Conservation (phyloP, 2,888 invertebrate species). For the Cephus rjabovi region DNA sequence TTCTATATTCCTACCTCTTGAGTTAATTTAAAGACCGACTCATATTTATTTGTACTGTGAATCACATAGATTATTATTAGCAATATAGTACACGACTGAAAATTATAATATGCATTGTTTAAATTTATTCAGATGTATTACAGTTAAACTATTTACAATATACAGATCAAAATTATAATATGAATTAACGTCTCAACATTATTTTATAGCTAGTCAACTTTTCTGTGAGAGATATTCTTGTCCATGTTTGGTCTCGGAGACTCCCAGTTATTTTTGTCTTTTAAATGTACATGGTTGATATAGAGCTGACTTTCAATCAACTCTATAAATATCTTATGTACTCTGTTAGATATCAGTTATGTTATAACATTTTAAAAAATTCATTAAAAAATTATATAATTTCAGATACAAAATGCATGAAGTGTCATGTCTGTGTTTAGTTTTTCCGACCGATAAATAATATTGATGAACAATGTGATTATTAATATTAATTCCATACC, state of each 20-base stretch:
- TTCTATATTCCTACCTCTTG: not conserved
- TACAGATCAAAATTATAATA: not conserved
- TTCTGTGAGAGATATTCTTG: not conserved
- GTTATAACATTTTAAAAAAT: not conserved
- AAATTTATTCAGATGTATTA: not conserved
- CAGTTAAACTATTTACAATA: not conserved
- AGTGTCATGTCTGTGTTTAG: not conserved
- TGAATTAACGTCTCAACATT: not conserved
- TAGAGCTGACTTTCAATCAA: not conserved
- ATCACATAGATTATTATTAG: not conserved
- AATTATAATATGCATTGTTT: not conserved
- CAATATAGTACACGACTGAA: not conserved
- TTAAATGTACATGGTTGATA: not conserved
- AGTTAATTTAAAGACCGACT: not conserved
- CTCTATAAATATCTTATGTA: not conserved
- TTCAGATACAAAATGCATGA: not conserved
- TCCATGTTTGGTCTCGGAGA: not conserved
- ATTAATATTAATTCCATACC: not conserved
- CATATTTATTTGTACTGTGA: not conserved
- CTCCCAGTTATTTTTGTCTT: not conserved
- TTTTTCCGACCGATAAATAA: not conserved
- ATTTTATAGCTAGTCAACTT: not conserved
- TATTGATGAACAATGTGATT: not conserved
- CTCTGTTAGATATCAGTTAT: not conserved
- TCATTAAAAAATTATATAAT: not conserved